Evolutionary conservation across 92 coral and sea anemone species (phyloP).

Genomic region (Nematostella vectensis): DNA sequence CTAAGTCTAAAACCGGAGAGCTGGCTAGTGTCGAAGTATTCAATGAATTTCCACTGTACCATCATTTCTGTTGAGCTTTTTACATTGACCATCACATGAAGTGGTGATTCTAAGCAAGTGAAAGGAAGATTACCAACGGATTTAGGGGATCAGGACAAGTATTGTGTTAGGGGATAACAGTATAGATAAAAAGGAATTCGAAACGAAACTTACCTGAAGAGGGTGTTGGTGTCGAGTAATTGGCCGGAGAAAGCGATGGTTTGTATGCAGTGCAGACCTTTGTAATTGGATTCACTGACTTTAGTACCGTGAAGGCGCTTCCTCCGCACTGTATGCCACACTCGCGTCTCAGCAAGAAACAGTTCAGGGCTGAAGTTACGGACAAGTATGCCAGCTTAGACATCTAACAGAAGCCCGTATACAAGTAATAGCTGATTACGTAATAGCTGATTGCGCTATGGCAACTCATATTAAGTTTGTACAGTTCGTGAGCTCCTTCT

Average conservation of each 20-base stretch:
- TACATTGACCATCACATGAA: constrained; percentile 3
- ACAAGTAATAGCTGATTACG: no score
- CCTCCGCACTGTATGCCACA: constrained; percentile 28
- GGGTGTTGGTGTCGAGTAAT: no score
- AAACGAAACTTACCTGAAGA: no score
- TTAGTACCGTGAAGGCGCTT: not conserved
- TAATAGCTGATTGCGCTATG: no score
- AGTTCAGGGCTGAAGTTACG: constrained; percentile 3
- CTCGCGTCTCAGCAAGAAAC: not conserved
- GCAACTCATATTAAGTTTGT: no score
- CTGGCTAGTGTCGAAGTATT: not conserved
- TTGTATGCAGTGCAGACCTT: constrained; percentile 8
- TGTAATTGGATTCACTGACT: constrained; percentile 15
- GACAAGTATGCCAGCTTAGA: not conserved
- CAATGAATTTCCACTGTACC: constrained; percentile 9
- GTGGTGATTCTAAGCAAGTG: constrained; percentile 10
- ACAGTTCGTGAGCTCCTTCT: no score
- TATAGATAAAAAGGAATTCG: no score
- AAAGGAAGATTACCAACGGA: no score
- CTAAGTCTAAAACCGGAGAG: constrained; percentile 32
- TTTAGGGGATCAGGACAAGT: no score
- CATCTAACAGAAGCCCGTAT: no score
- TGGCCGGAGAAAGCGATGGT: no score
- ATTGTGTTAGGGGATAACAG: no score
- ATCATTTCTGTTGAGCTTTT: constrained; percentile 17